These are phyloP conservation scores for Stomorhina lunata DNA, from an alignment of 2,888 invertebrate species.

Conservation along the genomic window DNA sequence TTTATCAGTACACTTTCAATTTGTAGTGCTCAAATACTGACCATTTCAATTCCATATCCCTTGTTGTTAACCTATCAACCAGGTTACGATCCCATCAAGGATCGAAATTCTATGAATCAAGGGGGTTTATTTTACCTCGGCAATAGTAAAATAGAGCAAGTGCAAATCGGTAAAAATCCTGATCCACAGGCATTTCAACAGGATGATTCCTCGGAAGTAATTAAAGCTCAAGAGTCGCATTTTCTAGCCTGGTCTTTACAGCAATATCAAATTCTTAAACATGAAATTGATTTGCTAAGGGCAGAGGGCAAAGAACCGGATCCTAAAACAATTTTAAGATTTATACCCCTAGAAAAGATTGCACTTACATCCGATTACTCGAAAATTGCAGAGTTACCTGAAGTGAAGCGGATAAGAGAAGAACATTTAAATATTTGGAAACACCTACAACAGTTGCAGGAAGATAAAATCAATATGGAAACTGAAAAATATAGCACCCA, in stretches of 20 bases:
- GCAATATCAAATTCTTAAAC: slow-evolving; percentile 71
- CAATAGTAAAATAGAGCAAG: slow-evolving; percentile 71
- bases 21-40: slow-evolving; percentile 66
- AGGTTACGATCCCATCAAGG: slow-evolving; percentile 73
- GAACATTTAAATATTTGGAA: slow-evolving; percentile 68
- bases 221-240: slow-evolving; percentile 66
- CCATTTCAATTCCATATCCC: slow-evolving; percentile 67
- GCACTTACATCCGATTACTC: slow-evolving; percentile 66
- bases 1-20: slow-evolving; percentile 70
- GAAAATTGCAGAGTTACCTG: slow-evolving; percentile 68
- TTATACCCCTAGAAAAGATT: slow-evolving; percentile 71
- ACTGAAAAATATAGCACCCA: not conserved
- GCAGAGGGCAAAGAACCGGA: slow-evolving; percentile 72
- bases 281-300: slow-evolving; percentile 71
- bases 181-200: slow-evolving; percentile 1
- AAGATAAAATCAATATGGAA: not conserved
- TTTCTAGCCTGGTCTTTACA: slow-evolving; percentile 76
- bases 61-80: slow-evolving; percentile 70
- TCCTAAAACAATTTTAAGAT: slow-evolving; percentile 69
- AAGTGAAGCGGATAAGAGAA: slow-evolving; percentile 69
- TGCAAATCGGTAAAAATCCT: not conserved
- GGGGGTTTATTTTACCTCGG: slow-evolving; percentile 75
- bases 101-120: slow-evolving; percentile 69
- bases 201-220: not conserved
- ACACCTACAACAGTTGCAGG: slow-evolving; percentile 57